These are phyloP conservation scores for Solea solea DNA, from an alignment of 2,113 vertebrate genomes.

Conservation along the genomic window DNA sequence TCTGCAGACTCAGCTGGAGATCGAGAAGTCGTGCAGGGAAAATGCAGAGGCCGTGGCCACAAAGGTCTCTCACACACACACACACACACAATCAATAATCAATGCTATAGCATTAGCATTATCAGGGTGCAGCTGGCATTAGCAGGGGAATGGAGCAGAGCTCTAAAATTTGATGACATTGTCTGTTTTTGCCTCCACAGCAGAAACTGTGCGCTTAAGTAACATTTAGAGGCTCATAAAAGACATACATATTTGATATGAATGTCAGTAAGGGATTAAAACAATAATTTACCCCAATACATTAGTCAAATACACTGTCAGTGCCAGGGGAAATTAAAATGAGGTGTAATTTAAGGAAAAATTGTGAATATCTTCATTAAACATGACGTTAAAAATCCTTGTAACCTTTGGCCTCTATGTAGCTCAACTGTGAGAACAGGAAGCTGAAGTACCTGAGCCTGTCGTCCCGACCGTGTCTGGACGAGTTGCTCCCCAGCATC, in stretches of 20 bases:
- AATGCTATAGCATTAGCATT: slow-evolving; percentile 24
- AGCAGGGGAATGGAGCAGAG: slow-evolving; percentile 13
- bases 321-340: no score
- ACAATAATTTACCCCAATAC: neutral
- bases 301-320: neutral
- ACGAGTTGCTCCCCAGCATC: slow-evolving; percentile 83
- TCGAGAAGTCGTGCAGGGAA: slow-evolving; percentile 85
- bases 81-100: slow-evolving; percentile 4
- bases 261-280: neutral
- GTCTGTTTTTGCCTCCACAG: slow-evolving; percentile 3
- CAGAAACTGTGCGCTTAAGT: neutral
- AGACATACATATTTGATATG: neutral
- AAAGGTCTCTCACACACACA: slow-evolving; percentile 71
- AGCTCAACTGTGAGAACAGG: slow-evolving; percentile 85
- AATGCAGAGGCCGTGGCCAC: slow-evolving; percentile 85
- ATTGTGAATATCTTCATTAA: no score
- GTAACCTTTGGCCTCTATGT: slow-evolving; percentile 31
- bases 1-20: slow-evolving; percentile 85
- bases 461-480: slow-evolving; percentile 80
- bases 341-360: no score
- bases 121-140: slow-evolving; percentile 32
- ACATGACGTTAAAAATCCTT: neutral
- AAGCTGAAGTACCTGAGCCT: slow-evolving; percentile 84
- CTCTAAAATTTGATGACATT: slow-evolving; percentile 11
- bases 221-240: neutral